Percentiles rank a stretch among this genome's conserved stretches.
Conservation (phyloP, 2,113 vertebrate species). For the Maccullochella peelii region DNA sequence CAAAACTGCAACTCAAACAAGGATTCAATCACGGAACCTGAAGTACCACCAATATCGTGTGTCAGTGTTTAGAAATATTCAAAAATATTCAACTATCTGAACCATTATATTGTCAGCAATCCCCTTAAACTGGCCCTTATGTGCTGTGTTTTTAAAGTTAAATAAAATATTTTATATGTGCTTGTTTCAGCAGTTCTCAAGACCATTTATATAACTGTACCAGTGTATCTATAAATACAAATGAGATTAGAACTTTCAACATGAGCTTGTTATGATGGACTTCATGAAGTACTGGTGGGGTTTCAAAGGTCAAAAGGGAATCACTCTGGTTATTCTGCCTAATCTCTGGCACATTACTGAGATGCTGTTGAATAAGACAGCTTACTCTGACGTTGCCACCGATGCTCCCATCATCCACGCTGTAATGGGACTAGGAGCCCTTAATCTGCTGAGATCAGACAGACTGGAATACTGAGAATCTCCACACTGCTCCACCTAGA, state of each 20-base stretch:
- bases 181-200: not conserved
- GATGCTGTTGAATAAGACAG: constrained; percentile 47
- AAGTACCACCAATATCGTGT: not conserved
- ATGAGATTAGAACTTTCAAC: not conserved
- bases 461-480: constrained; percentile 32
- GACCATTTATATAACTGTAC: not conserved
- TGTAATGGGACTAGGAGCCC: constrained; percentile 11
- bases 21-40: not conserved
- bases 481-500: not conserved
- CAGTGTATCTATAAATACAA: not conserved
- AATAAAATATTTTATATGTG: not conserved
- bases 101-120: not conserved
- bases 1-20: not conserved
- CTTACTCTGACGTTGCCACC: constrained; percentile 18
- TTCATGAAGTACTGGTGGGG: not conserved
- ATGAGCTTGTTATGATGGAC: constrained; percentile 19
- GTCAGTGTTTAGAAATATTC: not conserved
- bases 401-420: constrained; percentile 17
- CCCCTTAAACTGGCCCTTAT: not conserved
- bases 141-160: not conserved
- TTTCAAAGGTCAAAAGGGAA: constrained; percentile 28
- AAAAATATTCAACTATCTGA: not conserved
- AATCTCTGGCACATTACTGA: constrained; percentile 48
- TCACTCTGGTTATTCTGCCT: constrained; percentile 15
- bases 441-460: constrained; percentile 65